These are phyloP conservation scores for Neodiprion fabricii DNA, from an alignment of 1,140 invertebrate genomes.

Conservation along the genomic window DNA sequence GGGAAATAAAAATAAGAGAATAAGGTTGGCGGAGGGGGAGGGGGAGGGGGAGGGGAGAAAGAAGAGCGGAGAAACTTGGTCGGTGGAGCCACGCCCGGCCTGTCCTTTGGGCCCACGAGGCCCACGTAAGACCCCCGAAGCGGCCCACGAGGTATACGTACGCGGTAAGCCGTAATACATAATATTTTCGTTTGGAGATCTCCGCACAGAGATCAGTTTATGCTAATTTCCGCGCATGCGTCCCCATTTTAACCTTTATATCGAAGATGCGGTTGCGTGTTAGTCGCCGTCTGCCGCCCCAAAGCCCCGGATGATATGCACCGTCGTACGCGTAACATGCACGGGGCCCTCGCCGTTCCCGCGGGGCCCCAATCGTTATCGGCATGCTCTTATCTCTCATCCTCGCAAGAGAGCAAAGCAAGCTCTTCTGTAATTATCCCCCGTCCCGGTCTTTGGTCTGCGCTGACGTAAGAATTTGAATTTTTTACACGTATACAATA, in stretches of 20 bases:
- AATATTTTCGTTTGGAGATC: constrained; percentile 39
- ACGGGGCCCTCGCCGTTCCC: constrained; percentile 38
- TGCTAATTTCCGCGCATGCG: constrained; percentile 36
- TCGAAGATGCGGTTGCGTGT: constrained; percentile 15
- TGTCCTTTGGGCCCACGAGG: neutral
- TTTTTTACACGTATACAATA: neutral
- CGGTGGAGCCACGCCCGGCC: constrained; percentile 4
- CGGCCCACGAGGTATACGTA: constrained; percentile 12
- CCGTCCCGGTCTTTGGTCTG: constrained; percentile 12
- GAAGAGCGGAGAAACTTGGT: neutral
- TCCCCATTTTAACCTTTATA: constrained; percentile 31
- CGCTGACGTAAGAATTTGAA: constrained; percentile 2
- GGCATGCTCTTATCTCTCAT: constrained; percentile 49
- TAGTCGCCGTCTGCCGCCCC: neutral
- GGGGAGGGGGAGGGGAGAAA: constrained; percentile 8
- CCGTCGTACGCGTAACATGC: constrained; percentile 16
- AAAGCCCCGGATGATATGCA: constrained; percentile 8
- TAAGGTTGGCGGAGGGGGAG: constrained; percentile 13
- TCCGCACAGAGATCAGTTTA: constrained; percentile 37
- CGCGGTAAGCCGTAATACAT: constrained; percentile 32
- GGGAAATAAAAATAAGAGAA: constrained; percentile 6
- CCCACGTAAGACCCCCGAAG: neutral
- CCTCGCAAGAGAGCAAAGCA: constrained; percentile 47
- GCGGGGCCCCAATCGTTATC: constrained; percentile 56
- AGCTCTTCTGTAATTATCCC: constrained; percentile 57